Conservation (phyloP, 1,140 invertebrate genomes). For the Eueides isabella region DNA sequence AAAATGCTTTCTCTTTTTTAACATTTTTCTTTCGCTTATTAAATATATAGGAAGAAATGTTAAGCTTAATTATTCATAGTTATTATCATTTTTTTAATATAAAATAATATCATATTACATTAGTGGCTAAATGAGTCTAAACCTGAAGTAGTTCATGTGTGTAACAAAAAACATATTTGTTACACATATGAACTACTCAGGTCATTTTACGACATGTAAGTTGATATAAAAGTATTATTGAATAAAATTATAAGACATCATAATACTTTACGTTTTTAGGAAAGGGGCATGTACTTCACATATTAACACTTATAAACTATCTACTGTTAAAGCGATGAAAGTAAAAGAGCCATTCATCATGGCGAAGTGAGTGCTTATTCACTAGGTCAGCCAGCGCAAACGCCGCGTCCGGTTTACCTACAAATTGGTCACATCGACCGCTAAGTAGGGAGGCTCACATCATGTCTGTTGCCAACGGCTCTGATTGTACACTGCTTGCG, state of each 20-base stretch:
- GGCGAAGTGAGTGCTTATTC: conserved; percentile 53
- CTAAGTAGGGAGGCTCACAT: conserved; percentile 65
- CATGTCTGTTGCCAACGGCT: conserved; percentile 32
- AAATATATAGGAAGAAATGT: not conserved
- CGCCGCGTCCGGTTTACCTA: conserved; percentile 69
- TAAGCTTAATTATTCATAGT: not conserved
- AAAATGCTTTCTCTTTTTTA: conserved; percentile 32
- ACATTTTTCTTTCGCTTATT: conserved; percentile 19
- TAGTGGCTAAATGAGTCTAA: too few species aligned
- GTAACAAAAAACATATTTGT: too few species aligned
- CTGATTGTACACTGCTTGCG: conserved; percentile 24
- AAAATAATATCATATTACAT: too few species aligned
- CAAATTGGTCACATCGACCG: conserved; percentile 77
- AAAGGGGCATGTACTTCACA: not conserved
- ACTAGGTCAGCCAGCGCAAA: conserved; percentile 62
- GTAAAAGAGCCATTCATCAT: conserved; percentile 73
- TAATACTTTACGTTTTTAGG: not conserved
- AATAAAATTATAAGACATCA: not conserved
- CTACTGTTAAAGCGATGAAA: conserved; percentile 62
- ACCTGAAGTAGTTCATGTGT: too few species aligned
- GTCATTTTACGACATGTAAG: not conserved
- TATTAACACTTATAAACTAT: not conserved
- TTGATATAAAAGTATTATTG: not conserved
- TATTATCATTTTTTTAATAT: too few species aligned
- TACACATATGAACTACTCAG: too few species aligned